Base-by-base conservation (phyloP, 2,797 vertebrate species). In the Thunnus albacares region DNA sequence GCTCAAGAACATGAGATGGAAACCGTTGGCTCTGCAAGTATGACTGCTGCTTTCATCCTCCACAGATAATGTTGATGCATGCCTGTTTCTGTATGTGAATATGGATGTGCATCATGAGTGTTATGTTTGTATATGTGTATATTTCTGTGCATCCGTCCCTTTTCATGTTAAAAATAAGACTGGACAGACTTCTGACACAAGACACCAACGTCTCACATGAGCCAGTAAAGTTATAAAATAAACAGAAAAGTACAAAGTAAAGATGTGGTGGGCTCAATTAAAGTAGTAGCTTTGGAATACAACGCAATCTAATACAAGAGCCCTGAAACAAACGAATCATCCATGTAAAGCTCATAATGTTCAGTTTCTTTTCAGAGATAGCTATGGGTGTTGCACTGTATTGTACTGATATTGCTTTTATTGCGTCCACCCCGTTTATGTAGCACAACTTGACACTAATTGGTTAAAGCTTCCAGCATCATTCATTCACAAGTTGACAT, bases 1-100 rank as follows among this genome's bases (percentile, higher is more conserved):
- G 72, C 95, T 98, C 81, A 98, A 98, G 92, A 98, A 98, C 57
- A 97, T 98, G 93, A 94, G 97, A 86, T 97, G 97, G 97, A 98
- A 98, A 84, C 97, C 97, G 10, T 93, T 97, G 62, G 97, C 97
- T 8, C 94, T 98, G 77, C 97, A 98, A 94, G 97, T 97, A 94
- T 77, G 83, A 70, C 11, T 47, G 11, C 61, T 15, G 3, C 70
- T 71, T 70, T 83, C 58, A 61, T 45, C 35, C 69, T 41, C 68
- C 45, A 49, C 62, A 53, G 15, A 79, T 71, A 5, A 47, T 64
- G 41, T 70, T 26, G 60, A 22, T 69, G 70, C 33, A 14, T 18
- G 47, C 43, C 33, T 75, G 47, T 79, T 53, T 80, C 59, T 82
- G 41, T 43, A 57, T 78, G 73, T 82, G 63, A 35, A 53, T 67